Base-by-base conservation (phyloP, 2,113 vertebrate species). In the Mobula birostris region DNA sequence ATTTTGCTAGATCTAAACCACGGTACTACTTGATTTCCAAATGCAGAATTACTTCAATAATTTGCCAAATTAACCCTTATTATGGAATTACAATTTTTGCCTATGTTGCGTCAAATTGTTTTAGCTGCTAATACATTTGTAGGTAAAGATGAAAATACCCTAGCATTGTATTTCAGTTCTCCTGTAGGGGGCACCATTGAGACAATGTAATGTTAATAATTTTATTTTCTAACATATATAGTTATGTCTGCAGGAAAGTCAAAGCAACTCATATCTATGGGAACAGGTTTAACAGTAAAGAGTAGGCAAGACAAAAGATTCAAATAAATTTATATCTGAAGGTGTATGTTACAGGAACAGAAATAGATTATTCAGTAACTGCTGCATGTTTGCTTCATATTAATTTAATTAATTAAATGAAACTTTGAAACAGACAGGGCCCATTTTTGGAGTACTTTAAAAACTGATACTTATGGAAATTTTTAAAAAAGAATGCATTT, bases 181-280 rank as follows among this genome's bases (percentile, higher is more conserved):
- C 90, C 90, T 92, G 66, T 72, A 72, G 90, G 90, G 90, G 90
- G 68, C 63, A 72, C 7, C 63, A 48, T 92, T 92, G 90, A 72
- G 90, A 48, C 66, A 92, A 92, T 40, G 11, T 36, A 92, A 88
- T 58, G 48, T 24, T 27, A 36, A 91, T 27, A 36, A 91, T 72
- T 36, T 7, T 48, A 40, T 70, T 11, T 88, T 63, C 24, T 68
- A 15, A 40, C 36, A 91, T 68, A 32, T 70, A 70, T 7, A 68
- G 66, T 63, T 63, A 29, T 15, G 63, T 6, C 32, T 66, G 87
- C 19, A 68, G 61, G 29, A 32, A 91, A 91, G 17, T 17, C 17
- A 72, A 27, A 92, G 40, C 7, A 92, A 92, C 8, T 72, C 29
- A 24, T 3, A 74, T 70, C 3, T 48, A 48, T 48, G 48, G 48